A percentile compares a stretch with the other conserved stretches of the same genome.
phyloP scores from a whole-genome alignment of 2,797 vertebrate species.

The Mus spretus region DNA sequence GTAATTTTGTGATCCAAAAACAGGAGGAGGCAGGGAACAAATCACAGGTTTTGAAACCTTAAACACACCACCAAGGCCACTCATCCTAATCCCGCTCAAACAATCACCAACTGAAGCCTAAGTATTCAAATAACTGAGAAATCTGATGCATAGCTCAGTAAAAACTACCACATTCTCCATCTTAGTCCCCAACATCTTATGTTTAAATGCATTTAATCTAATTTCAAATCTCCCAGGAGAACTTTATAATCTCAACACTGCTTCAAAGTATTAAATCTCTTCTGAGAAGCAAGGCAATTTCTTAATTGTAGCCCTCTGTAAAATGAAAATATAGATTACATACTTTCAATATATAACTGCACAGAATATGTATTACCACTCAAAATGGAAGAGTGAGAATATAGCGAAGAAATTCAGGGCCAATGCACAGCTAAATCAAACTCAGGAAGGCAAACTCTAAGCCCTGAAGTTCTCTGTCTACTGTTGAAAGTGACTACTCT shows the following conservation, averaged over 20 bases:
- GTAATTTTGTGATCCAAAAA: neutral
- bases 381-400: neutral
- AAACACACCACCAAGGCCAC: neutral
- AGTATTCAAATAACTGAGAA: neutral
- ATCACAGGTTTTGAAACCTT: neutral
- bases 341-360: no score
- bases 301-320: neutral
- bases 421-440: neutral
- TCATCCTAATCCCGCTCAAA: neutral
- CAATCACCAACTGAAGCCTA: rapidly evolving
- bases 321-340: neutral
- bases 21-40: neutral
- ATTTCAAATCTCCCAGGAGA: neutral
- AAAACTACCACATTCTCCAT: neutral
- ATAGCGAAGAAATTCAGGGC: neutral
- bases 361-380: neutral
- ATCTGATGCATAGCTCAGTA: neutral
- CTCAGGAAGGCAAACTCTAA: no score
- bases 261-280: neutral
- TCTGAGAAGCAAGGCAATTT: neutral
- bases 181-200: neutral
- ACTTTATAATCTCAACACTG: neutral
- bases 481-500: neutral
- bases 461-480: no score
- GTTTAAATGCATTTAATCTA: neutral